Evolutionary conservation across 2,888 invertebrate genomes (phyloP), one percentile per base, ranked within the genome.

Genomic region (Philonicus albiceps): DNA sequence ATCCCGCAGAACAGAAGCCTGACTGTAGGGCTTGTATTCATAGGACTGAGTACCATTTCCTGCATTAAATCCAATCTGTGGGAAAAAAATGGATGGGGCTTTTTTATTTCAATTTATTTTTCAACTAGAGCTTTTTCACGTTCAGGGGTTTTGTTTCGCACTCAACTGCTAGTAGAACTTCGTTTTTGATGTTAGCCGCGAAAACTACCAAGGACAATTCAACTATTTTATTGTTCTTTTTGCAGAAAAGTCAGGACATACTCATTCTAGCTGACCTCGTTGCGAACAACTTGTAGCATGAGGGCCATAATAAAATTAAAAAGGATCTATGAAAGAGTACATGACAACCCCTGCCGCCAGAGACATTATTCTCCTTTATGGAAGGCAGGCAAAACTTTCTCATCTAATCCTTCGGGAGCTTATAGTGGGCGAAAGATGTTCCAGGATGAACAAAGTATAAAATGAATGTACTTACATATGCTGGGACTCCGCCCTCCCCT

Each of bases 21-120:
- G 98, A 80, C 98, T 98, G 92, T 97, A 98, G 0, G 98, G 98
- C 87, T 94, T 94, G 91, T 98, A 98, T 92, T 97, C 97, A 91
- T 95, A 97, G 88, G 96, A 95, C 91, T 96, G 95, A 0, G 98
- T 98, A 22, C 98, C 98, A 90, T 98, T 98, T 84, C 99, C 99
- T 86, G 97, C 99, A 91, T 99, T 99, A 91, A 99, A 99, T 72
- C 99, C 99, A 90, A 97, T 95, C 97, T 97, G 90, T 90, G n/a
- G 31, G 40, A 22, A 43, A 43, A 27, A n/a, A 16, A 13, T 6
- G 19, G 34, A 13, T 7, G 13, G 31, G 5, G 8, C 1, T 74
- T 16, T 74, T 74, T 74, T 74, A 34, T 3, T 73, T 74, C 74
- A 27, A 30, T 19, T 53, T 64, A 8, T 27, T 64, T 64, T 64